Base-by-base conservation (phyloP, 2,888 invertebrate genomes). In the Petrolisthes cinctipes region DNA sequence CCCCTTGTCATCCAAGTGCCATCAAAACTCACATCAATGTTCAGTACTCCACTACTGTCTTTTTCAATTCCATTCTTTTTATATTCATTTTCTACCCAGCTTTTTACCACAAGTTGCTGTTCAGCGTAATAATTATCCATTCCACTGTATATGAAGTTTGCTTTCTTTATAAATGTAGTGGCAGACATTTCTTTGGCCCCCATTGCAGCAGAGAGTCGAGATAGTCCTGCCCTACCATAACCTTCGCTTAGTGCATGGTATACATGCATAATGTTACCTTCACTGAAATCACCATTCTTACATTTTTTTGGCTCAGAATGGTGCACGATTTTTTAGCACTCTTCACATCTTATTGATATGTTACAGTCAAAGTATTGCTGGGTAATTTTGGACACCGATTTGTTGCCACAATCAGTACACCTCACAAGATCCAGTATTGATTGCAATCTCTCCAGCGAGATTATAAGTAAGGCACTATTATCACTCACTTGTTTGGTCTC, bases 1-100 rank as follows among this genome's bases (percentile, higher is more conserved):
- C 83, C 83, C 9, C 83, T 37, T 20, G 83, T 84, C 83, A 75
- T 76, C 76, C 83, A 84, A 4, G 83, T 57, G 7, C 83, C 83
- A 20, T 84, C n/a, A n/a, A n/a, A n/a, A n/a, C n/a, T n/a, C n/a
- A n/a, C n/a, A n/a, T n/a, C 20, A n/a, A 71, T 20, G 20, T 71
- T 71, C 17, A 71, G 20, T 14, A 71, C 20, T n/a, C 71, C 71
- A 71, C 20, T 20, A 37, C 37, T 37, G 37, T 37, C 37, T 37
- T 37, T 37, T 37, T 37, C 37, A 37, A 37, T 37, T 37, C 37
- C 2, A 37, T 37, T 37, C 37, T 37, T 37, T 37, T 37, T 37
- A 37, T 37, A 37, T 37, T 37, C 37, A 37, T 37, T 37, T 37
- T 37, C 37, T 37, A 37, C 2, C 0, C 37, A 37, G 37, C 37